phyloP scores from a whole-genome alignment of 2,797 vertebrate species.

The Ceryle rudis region DNA sequence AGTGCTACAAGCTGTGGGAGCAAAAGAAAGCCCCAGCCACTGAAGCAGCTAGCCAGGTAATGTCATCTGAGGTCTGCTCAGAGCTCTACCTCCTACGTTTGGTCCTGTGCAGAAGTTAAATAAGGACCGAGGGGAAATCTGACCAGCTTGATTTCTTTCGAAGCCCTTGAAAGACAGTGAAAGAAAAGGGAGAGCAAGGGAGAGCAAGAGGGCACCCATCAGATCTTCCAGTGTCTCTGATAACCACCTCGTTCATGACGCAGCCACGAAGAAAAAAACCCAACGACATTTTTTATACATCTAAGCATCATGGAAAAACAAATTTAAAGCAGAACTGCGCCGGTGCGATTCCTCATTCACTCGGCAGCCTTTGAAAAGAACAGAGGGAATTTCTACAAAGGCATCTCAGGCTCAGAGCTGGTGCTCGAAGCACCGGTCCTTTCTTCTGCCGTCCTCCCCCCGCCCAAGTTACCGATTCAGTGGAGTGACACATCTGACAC shows the following conservation, averaged over 20 bases:
- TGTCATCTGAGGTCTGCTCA: not conserved
- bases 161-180: constrained; percentile 18
- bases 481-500: not conserved
- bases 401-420: not conserved
- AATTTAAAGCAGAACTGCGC: not conserved
- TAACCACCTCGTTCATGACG: not conserved
- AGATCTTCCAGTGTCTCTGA: not conserved
- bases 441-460: not conserved
- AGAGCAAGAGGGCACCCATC: not conserved
- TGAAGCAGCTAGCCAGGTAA: not conserved
- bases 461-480: not conserved
- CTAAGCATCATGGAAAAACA: not conserved
- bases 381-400: constrained; percentile 34
- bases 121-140: not conserved
- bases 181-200: not conserved
- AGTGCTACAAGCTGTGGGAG: constrained; percentile 3
- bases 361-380: constrained; percentile 31
- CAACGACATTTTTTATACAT: not conserved
- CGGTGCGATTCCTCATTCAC: not conserved
- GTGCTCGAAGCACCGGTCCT: not conserved
- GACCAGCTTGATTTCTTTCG: not conserved
- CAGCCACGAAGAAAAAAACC: not conserved
- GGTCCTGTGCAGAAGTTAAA: not conserved
- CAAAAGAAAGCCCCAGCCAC: not conserved
- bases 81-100: constrained; percentile 23